These are phyloP conservation scores for Hycleus phaleratus DNA, from an alignment of 1,140 invertebrate species.

Conservation along the genomic window DNA sequence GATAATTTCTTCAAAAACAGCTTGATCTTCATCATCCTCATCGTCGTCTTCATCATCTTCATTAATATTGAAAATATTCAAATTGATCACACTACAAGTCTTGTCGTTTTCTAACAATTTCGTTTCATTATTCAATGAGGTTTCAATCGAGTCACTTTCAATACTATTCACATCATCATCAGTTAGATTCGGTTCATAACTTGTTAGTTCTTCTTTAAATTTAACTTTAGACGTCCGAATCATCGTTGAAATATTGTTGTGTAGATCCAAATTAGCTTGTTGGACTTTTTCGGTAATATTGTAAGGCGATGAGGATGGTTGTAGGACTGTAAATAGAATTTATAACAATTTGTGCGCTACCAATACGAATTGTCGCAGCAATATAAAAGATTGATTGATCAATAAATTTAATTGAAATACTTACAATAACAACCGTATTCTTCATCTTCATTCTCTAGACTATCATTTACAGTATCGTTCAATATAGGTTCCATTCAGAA, in stretches of 20 bases:
- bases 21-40: slow-evolving; percentile 9
- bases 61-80: slow-evolving; percentile 16
- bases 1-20: slow-evolving; percentile 6
- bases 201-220: slow-evolving; percentile 35
- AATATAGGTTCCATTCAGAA: slow-evolving; percentile 1
- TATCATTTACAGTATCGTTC: neutral
- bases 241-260: slow-evolving; percentile 19
- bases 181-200: slow-evolving; percentile 38
- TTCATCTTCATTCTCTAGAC: slow-evolving; percentile 21
- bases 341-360: neutral
- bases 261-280: slow-evolving; percentile 35
- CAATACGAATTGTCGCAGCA: too few species aligned
- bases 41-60: slow-evolving; percentile 9
- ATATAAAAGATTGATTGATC: neutral
- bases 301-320: slow-evolving; percentile 36
- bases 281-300: slow-evolving; percentile 38
- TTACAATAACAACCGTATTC: slow-evolving; percentile 30
- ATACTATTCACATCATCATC: slow-evolving; percentile 39
- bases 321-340: slow-evolving; percentile 31
- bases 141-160: slow-evolving; percentile 31
- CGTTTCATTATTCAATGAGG: neutral
- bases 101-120: neutral
- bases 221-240: slow-evolving; percentile 29
- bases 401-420: slow-evolving; percentile 14
- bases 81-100: slow-evolving; percentile 1